These are phyloP conservation scores for Argya squamiceps DNA, from an alignment of 2,797 vertebrate species.

Conservation along the genomic window DNA sequence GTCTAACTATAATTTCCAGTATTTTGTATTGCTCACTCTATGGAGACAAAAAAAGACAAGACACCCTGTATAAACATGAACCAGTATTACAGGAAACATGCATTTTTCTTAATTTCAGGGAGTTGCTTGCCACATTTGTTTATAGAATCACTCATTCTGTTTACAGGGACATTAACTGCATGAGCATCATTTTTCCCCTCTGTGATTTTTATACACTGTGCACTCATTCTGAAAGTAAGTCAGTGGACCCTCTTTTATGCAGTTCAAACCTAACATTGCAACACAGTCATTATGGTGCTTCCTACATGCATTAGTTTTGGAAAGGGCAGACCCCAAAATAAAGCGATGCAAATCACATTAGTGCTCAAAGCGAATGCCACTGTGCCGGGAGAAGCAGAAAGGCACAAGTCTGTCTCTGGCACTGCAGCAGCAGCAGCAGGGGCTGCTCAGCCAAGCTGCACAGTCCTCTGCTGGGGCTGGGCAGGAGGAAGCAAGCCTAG, in stretches of 20 bases:
- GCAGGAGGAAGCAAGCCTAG: not conserved
- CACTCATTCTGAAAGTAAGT: constrained; percentile 56
- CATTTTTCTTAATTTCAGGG: constrained; percentile 39
- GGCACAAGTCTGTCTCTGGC: accelerated
- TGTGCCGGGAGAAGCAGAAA: not conserved
- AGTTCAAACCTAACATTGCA: not conserved
- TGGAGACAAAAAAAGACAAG: constrained; percentile 16
- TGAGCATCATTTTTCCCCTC: constrained; percentile 42
- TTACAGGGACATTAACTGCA: constrained; percentile 47
- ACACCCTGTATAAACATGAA: constrained; percentile 22
- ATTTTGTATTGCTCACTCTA: constrained; percentile 9
- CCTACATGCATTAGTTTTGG: not conserved
- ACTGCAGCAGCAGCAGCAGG: not conserved
- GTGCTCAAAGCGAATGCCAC: accelerated
- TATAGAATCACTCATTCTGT: constrained; percentile 58
- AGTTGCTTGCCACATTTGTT: constrained; percentile 49
- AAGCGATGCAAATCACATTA: not conserved
- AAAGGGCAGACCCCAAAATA: constrained; percentile 32
- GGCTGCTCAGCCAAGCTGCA: not conserved
- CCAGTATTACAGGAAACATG: constrained; percentile 56
- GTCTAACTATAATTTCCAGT: constrained; percentile 41
- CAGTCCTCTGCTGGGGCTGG: not conserved
- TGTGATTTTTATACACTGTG: constrained; percentile 15
- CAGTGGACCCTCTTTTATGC: not conserved
- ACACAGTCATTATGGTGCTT: not conserved